Evolutionary conservation across 2,888 invertebrate genomes (phyloP), one percentile per base, ranked within the genome.

Genomic region (Ennomos erosarius): DNA sequence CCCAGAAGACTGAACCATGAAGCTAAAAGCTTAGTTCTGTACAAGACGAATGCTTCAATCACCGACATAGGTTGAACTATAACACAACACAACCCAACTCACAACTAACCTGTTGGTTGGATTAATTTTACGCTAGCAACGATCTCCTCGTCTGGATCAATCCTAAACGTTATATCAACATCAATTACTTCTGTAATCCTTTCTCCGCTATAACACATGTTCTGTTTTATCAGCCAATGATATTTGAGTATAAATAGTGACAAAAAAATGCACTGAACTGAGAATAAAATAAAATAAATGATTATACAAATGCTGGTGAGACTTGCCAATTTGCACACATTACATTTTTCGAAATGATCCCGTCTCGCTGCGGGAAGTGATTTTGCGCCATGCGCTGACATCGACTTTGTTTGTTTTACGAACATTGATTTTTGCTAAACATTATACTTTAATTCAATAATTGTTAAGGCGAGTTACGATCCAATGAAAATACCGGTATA

Each of bases 291-390:
- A 36, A 51, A 56, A 52, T 43, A 54, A 51, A 62, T 59, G 54
- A 55, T 46, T 46, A 48, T 45, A 59, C 39, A 43, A 44, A 57
- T 54, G 16, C 26, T 16, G 44, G 58, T 9, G 55, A 12, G 38
- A 45, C 52, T 51, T 66, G 67, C 67, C 68, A 71, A 71, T 68
- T 78, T 75, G 72, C 74, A 72, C 71, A 67, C 72, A 75, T 77
- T 71, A 74, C 70, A 53, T 45, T 59, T 68, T 65, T 66, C 42
- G 61, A 56, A 45, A 44, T 43, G 36, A 46, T 52, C 48, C n/a
- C 34, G 34, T 9, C 35, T 39, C 8, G 39, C 11, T n/a, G 12
- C 42, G 16, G 12, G 26, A 26, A 26, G 26, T 26, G 26, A 26
- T 26, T 26, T 3, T 26, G 26, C 6, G 26, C n/a, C n/a, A n/a